Conservation (phyloP, 2,113 vertebrate species). For the Pachycephala philippinensis region DNA sequence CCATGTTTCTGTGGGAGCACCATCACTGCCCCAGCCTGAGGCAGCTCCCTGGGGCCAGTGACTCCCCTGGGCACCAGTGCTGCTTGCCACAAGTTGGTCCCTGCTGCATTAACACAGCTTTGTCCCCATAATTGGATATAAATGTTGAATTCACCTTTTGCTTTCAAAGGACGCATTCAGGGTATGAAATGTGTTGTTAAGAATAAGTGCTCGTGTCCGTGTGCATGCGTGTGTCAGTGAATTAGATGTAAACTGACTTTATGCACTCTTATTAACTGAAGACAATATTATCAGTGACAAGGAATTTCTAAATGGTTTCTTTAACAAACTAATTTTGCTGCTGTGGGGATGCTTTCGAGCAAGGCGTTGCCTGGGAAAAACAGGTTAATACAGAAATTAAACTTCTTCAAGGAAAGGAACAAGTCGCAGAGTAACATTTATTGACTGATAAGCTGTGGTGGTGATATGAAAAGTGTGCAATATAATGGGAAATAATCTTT, state of each 20-base stretch:
- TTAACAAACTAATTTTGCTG: conserved; percentile 73
- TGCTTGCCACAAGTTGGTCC: neutral
- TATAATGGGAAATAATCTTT: conserved; percentile 83
- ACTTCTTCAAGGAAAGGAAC: conserved; percentile 75
- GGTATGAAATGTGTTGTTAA: conserved; percentile 8
- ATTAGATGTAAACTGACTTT: conserved; percentile 71
- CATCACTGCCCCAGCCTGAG: neutral
- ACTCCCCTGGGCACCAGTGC: neutral
- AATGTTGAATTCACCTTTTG: conserved; percentile 66
- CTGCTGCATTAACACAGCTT: neutral
- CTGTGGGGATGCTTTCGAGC: conserved; percentile 60
- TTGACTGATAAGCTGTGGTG: conserved; percentile 79
- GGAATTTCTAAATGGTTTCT: conserved; percentile 75
- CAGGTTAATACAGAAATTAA: conserved; percentile 81
- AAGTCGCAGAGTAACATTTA: conserved; percentile 77
- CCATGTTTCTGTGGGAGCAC: neutral
- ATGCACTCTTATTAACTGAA: conserved; percentile 69
- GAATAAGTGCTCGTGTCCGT: conserved; percentile 18
- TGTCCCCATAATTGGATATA: conserved; percentile 61
- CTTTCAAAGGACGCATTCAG: conserved; percentile 30
- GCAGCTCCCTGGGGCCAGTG: neutral
- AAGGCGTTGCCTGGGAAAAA: conserved; percentile 71
- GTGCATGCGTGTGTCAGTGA: conserved; percentile 31
- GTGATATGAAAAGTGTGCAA: conserved; percentile 78
- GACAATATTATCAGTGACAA: conserved; percentile 73